Evolutionary conservation across 2,113 vertebrate genomes (phyloP), one percentile per base, ranked within the genome.

Genomic region (Scomber scombrus): DNA sequence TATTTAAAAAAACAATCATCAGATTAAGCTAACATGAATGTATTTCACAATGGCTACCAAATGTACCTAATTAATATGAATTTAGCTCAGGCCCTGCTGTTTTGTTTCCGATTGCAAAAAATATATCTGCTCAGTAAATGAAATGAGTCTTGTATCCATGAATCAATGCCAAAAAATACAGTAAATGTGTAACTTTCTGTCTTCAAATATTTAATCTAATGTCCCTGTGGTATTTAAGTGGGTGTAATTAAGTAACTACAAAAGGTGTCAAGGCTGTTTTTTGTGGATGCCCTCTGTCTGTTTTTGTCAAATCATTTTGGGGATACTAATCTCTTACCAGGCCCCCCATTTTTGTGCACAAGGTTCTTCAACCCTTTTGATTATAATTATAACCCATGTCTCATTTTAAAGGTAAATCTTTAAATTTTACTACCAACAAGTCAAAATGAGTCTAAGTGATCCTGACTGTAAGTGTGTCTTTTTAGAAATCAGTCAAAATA

Each of bases 221-320:
- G 43, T 47, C 16, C 4, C 8, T 40, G 13, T 4, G 19, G 15
- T 7, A 67, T 5, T 52, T 64, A 3, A 45, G 5, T 23, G 6
- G 45, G 58, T 61, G 34, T 19, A 54, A 65, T 10, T 15, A 4
- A 47, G 57, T 29, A 50, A 51, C 29, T 52, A 14, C 31, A 52
- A 68, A 46, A 29, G 31, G 11, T 31, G 14, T 46, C 55, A 63
- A 46, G 43, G 47, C 54, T 61, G 68, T 50, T 65, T 43, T 57
- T 26, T 50, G 11, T 18, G 8, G 23, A 31, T 12, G 50, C 68
- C 43, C 21, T 49, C 57, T 46, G 11, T 15, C 46, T 29, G 56
- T 19, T 51, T 47, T 21, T 34, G 23, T n/a, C 12, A 5, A 18
- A 34, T 69, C 19, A 74, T 47, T 61, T 31, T 50, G 14, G 57